A percentile compares a stretch with the other conserved stretches of the same genome.
Conservation (phyloP, 1,140 invertebrate species). For the Myzus persicae region DNA sequence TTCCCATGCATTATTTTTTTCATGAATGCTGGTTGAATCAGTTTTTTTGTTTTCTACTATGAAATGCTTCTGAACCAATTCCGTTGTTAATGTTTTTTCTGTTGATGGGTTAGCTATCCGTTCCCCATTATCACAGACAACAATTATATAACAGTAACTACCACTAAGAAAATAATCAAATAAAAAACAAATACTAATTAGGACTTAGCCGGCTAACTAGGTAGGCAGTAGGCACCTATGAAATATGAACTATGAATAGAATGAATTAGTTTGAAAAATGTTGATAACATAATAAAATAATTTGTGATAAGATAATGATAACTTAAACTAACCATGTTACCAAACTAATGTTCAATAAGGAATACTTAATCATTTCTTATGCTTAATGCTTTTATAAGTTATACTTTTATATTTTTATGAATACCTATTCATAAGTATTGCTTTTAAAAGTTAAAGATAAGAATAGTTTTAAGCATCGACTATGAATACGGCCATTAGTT, state of each 20-base stretch:
- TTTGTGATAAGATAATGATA: neutral
- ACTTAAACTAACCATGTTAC: too few species aligned
- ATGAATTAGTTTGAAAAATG: neutral
- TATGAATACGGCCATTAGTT: too few species aligned
- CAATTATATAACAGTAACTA: too few species aligned
- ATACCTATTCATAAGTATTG: neutral
- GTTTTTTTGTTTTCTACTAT: constrained; percentile 3
- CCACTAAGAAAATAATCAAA: too few species aligned
- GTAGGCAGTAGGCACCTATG: too few species aligned
- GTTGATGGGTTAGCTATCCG: neutral
- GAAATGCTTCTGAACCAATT: neutral
- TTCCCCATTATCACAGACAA: neutral
- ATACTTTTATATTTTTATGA: neutral
- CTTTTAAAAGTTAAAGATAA: too few species aligned
- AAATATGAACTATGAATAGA: too few species aligned
- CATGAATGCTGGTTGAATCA: neutral
- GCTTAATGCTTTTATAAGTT: neutral
- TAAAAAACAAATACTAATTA: too few species aligned
- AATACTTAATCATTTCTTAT: too few species aligned
- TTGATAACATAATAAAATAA: neutral
- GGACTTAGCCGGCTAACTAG: too few species aligned
- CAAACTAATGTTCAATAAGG: too few species aligned
- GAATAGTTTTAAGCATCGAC: too few species aligned
- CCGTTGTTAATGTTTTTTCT: neutral
- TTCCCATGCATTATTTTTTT: neutral